Evolutionary conservation across 1,140 invertebrate genomes (phyloP), one percentile per base, ranked within the genome.

Genomic region (Oedothorax gibbosus): DNA sequence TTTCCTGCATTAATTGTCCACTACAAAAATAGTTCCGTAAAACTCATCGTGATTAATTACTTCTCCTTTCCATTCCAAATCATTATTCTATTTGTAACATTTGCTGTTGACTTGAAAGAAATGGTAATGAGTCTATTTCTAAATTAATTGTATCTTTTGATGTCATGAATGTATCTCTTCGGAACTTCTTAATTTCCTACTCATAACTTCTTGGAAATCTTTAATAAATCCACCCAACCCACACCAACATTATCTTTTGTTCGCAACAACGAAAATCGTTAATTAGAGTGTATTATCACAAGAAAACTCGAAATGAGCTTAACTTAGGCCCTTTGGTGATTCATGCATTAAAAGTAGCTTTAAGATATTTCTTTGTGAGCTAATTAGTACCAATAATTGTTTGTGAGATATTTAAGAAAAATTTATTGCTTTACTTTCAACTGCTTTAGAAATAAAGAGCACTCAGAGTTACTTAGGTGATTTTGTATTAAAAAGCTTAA

Each of bases 161-260:
- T 57, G 72, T 75, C 57, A n/a, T 56, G 35, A 21, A 35, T 60
- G n/a, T n/a, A 49, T 51, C 71, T 75, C 72, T 56, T 75, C 69
- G 72, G 54, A 75, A 75, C 72, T 75, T 75, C 72, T 75, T 75
- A 75, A 75, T 75, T 75, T 75, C 72, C 72, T 18, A 57, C 72
- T 75, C 18, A 53, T 75, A 75, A 75, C 56, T 75, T 75, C 56
- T 35, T 56, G 72, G 72, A 75, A 75, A 75, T 75, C 72, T 75
- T 75, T 75, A 75, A 75, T 75, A 75, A 75, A 75, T 75, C 72
- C 21, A 12, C 20, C 56, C 53, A 49, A 75, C 49, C 57, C 72
- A 21, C 50, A 14, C 54, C 53, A 75, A 75, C 72, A 75, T 75
- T 75, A 75, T 21, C 72, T 75, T 75, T 75, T 75, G 72, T 75